phyloP scores from a whole-genome alignment of 2,113 vertebrate species.

The Myotis yumanensis region DNA sequence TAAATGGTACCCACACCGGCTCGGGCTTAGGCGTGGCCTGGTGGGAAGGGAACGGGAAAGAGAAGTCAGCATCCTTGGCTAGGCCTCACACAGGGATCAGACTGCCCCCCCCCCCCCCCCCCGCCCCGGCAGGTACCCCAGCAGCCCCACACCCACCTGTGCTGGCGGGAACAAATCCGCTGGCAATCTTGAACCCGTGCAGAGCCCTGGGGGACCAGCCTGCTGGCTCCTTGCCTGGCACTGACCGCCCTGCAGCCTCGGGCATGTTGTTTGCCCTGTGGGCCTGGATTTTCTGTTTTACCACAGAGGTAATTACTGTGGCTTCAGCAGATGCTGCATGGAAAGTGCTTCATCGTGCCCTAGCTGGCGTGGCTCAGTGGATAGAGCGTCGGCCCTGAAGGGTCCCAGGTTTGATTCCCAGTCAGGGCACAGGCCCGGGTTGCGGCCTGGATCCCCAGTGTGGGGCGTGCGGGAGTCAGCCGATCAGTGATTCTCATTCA shows the following conservation, averaged over 20 bases:
- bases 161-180: not conserved
- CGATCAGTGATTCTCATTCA: no score
- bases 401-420: no score
- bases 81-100: not conserved
- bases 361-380: no score
- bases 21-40: not conserved
- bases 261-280: not conserved
- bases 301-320: not conserved
- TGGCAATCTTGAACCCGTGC: not conserved
- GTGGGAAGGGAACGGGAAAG: rapidly evolving
- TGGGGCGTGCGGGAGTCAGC: no score
- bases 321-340: not conserved
- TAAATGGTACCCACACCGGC: not conserved
- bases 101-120: no score
- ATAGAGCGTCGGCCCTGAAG: no score
- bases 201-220: not conserved
- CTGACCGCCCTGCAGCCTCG: not conserved
- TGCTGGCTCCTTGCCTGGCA: not conserved
- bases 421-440: no score
- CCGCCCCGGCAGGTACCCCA: not conserved
- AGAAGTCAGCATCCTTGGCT: not conserved
- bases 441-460: no score
- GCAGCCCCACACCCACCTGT: not conserved
- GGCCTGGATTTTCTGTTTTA: not conserved
- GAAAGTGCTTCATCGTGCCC: not conserved